These are phyloP conservation scores for Psylliodes chrysocephalus DNA, from an alignment of 2,888 invertebrate genomes.

Conservation along the genomic window DNA sequence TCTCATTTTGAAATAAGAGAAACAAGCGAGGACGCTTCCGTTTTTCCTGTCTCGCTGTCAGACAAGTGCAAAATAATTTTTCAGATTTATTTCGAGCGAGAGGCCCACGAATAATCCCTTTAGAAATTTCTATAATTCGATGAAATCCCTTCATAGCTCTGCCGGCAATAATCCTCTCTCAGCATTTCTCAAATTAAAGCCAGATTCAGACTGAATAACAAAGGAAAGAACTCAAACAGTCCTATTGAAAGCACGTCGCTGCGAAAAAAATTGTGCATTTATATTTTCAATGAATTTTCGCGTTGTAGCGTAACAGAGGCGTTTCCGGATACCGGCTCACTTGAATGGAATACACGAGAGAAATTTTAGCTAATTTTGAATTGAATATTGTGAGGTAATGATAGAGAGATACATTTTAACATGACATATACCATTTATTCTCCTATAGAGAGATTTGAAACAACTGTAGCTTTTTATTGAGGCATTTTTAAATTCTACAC, in stretches of 20 bases:
- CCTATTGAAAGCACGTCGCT: conserved; percentile 23
- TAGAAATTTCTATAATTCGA: conserved; percentile 33
- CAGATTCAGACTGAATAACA: conserved; percentile 31
- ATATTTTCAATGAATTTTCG: conserved; percentile 21
- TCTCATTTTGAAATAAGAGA: conserved; percentile 14
- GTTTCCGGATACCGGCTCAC: neutral
- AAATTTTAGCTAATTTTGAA: neutral
- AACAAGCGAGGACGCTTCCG: conserved; percentile 12
- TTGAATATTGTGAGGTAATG: neutral
- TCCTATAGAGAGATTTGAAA: no score
- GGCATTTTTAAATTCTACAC: no score
- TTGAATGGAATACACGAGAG: neutral
- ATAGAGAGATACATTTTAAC: no score
- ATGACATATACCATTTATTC: no score
- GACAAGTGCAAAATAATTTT: conserved; percentile 32
- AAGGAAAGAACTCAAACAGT: conserved; percentile 30
- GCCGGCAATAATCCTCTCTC: conserved; percentile 30
- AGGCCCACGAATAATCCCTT: conserved; percentile 30
- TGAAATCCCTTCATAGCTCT: conserved; percentile 29
- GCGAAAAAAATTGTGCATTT: conserved; percentile 29
- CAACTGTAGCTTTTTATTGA: no score
- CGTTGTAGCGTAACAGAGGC: conserved; percentile 7
- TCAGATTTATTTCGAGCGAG: conserved; percentile 28
- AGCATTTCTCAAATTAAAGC: conserved; percentile 33
- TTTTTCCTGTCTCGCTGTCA: conserved; percentile 27